These are phyloP conservation scores for Drosophila nannoptera DNA, from an alignment of 1,140 invertebrate genomes.

Conservation along the genomic window DNA sequence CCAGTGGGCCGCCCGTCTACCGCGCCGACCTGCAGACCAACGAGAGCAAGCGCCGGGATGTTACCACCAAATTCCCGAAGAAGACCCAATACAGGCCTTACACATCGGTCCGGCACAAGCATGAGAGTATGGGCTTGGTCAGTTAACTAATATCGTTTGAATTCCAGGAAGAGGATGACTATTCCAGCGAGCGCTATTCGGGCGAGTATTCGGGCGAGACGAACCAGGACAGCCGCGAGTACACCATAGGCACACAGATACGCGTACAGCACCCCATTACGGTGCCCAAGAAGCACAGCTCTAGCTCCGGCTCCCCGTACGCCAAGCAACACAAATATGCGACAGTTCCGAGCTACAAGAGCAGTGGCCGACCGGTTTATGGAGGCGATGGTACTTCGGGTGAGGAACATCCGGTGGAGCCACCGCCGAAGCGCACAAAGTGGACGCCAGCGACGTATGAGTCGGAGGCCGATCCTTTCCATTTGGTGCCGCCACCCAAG, in stretches of 20 bases:
- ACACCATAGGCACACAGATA: slow-evolving; percentile 75
- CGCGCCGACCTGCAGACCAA: slow-evolving; percentile 61
- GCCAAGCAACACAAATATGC: slow-evolving; percentile 54
- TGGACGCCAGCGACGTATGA: slow-evolving; percentile 62
- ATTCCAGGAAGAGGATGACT: slow-evolving; percentile 68
- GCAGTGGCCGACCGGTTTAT: slow-evolving; percentile 31
- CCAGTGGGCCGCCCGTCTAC: slow-evolving; percentile 33
- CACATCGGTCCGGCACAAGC: slow-evolving; percentile 54
- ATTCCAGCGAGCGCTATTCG: slow-evolving; percentile 66
- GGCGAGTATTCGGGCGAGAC: slow-evolving; percentile 63
- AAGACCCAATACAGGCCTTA: slow-evolving; percentile 63
- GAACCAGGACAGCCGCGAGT: slow-evolving; percentile 66
- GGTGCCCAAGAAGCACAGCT: slow-evolving; percentile 59
- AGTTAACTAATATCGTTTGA: not conserved
- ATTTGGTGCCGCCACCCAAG: slow-evolving; percentile 65
- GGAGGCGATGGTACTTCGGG: slow-evolving; percentile 40
- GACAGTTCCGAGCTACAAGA: slow-evolving; percentile 46
- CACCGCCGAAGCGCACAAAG: slow-evolving; percentile 51
- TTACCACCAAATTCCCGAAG: slow-evolving; percentile 65
- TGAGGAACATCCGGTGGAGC: slow-evolving; percentile 32
- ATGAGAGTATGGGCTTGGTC: not conserved
- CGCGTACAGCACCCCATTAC: slow-evolving; percentile 74
- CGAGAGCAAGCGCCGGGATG: slow-evolving; percentile 66
- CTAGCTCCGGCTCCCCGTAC: slow-evolving; percentile 40
- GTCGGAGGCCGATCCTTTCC: slow-evolving; percentile 63